These are phyloP conservation scores for Corbicula japonica DNA, from an alignment of 2,888 invertebrate genomes.

Conservation along the genomic window DNA sequence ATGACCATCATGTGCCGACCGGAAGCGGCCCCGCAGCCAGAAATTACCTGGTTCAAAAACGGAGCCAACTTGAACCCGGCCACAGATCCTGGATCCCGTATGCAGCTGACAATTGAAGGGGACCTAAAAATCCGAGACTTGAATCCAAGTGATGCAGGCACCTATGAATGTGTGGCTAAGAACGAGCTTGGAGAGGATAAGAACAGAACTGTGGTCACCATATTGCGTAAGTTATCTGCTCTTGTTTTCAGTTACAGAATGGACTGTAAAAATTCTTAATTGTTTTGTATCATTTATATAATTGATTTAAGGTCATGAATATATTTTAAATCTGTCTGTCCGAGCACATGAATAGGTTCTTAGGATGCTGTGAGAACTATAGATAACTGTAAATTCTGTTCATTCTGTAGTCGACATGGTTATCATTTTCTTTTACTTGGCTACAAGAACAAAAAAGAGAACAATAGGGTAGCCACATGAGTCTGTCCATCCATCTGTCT, in stretches of 20 bases:
- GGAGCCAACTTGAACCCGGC: constrained; percentile 86
- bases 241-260: constrained; percentile 1
- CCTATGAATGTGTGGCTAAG: constrained; percentile 79
- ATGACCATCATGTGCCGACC: constrained; percentile 95
- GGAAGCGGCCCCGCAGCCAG: constrained; percentile 94
- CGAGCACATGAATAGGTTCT: too few species aligned
- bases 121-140: constrained; percentile 90
- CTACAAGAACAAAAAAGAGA: too few species aligned
- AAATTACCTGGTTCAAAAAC: constrained; percentile 96
- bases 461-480: too few species aligned
- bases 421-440: too few species aligned
- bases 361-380: too few species aligned
- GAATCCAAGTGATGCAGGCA: constrained; percentile 71
- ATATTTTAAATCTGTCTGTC: too few species aligned
- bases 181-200: constrained; percentile 76
- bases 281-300: too few species aligned
- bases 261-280: too few species aligned
- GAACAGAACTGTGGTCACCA: constrained; percentile 71
- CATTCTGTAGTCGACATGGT: too few species aligned
- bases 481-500: too few species aligned
- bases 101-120: constrained; percentile 61
- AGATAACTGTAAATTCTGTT: too few species aligned
- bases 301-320: too few species aligned
- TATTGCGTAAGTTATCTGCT: constrained; percentile 74
- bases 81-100: constrained; percentile 41